Evolutionary conservation across 2,113 vertebrate genomes (phyloP), one percentile per base, ranked within the genome.

Genomic region (Myxocyprinus asiaticus): DNA sequence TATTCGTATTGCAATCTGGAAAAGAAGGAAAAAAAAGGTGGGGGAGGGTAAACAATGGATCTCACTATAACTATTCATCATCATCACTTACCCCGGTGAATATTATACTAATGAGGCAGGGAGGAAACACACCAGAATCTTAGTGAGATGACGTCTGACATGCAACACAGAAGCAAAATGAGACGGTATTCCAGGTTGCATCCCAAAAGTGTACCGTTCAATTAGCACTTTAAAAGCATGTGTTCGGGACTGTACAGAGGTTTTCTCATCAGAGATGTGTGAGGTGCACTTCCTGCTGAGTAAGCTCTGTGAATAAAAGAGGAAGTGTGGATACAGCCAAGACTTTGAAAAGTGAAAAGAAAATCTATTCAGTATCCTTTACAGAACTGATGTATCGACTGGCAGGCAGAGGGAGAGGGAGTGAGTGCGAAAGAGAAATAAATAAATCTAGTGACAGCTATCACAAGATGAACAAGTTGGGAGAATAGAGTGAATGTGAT

Each of bases 151-250:
- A 79, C 33, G 33, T 68, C 66, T 65, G 43, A 50, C 11, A 33
- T 71, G 17, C 63, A 73, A 65, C 22, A 59, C 12, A 44, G 15
- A 44, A 62, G 15, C 42, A 44, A 11, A 62, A 43, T 14, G 53
- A 61, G 68, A 72, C 12, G 5, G 55, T 15, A 15, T 15, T 78
- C 61, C 50, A 76, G 44, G 59, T 65, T 22, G 77, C 48, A 58
- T 80, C 62, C 74, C 74, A 47, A 83, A 73, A 82, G 73, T n/a
- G 11, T 51, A 67, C 59, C 50, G 72, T 69, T 80, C 68, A 85
- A 80, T 78, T 80, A 82, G 51, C 62, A 61, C 78, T 80, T 77
- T 71, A 77, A 33, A 77, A 66, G 69, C 61, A 72, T 45, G 65
- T 53, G 61, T 68, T 81, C 1, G 2, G 63, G 62, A 44, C 72